Evolutionary conservation across 2,113 vertebrate genomes (phyloP).

Genomic region (Gavia stellata): DNA sequence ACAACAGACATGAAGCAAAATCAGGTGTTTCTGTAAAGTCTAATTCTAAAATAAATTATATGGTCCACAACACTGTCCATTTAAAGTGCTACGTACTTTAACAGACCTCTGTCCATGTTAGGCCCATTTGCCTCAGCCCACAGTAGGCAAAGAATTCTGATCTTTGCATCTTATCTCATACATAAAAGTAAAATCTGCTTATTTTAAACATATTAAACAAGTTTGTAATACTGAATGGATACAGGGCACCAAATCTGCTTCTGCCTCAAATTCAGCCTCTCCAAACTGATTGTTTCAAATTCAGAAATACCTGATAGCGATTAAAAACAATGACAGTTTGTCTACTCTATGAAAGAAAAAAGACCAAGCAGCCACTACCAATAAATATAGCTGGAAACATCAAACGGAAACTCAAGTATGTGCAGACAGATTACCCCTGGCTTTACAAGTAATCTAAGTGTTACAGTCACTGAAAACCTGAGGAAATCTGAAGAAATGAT

Average conservation of each 20-base stretch:
- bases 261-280: background rate
- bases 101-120: background rate
- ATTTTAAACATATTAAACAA: background rate
- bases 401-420: background rate
- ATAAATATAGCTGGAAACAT: background rate
- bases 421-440: background rate
- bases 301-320: background rate
- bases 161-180: background rate
- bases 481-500: background rate
- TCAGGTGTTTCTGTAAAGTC: background rate
- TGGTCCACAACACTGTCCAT: background rate
- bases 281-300: background rate
- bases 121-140: background rate
- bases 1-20: background rate
- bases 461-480: background rate
- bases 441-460: background rate
- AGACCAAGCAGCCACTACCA: background rate
- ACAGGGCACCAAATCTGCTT: background rate
- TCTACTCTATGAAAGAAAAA: background rate
- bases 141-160: background rate
- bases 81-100: background rate
- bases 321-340: background rate
- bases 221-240: background rate
- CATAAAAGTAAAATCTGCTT: background rate
- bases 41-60: background rate